These are phyloP conservation scores for Poeciliopsis retropinna DNA, from an alignment of 2,113 vertebrate species.

Conservation along the genomic window DNA sequence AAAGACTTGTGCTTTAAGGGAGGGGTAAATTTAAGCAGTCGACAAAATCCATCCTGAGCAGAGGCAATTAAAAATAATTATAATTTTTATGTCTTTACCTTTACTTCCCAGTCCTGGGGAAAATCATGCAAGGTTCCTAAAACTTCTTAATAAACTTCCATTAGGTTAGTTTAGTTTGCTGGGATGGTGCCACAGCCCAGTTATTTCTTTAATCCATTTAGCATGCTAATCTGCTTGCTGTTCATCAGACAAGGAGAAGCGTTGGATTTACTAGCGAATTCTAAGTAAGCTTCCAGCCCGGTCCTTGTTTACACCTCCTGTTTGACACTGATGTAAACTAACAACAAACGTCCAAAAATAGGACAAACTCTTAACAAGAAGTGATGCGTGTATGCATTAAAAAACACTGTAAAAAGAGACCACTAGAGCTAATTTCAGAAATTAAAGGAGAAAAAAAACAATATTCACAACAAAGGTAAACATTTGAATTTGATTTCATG, in stretches of 20 bases:
- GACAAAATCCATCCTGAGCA: not conserved
- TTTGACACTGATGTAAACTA: not conserved
- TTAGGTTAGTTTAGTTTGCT: constrained; percentile 6
- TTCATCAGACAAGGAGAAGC: constrained; percentile 1
- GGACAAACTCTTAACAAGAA: not conserved
- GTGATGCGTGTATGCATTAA: not conserved
- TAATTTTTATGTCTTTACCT: not conserved
- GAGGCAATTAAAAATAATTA: not conserved
- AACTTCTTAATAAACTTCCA: constrained; percentile 4
- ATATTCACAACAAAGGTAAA: not conserved
- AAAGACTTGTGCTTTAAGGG: not conserved
- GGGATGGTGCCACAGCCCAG: not conserved
- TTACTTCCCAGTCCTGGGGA: not conserved
- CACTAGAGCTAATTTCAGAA: not conserved
- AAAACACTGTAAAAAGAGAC: too few relatives aligned
- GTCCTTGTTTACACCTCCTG: not conserved
- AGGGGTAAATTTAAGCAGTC: not conserved
- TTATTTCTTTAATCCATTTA: constrained; percentile 7
- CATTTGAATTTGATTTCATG: not conserved
- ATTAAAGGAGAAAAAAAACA: not conserved
- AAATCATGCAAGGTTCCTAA: not conserved
- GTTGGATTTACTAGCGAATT: constrained; percentile 13
- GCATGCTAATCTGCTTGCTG: constrained; percentile 16
- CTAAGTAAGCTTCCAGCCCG: not conserved
- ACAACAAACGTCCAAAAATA: not conserved